Base-by-base conservation (phyloP, 2,888 invertebrate species). In the Drosophila percnosoma region DNA sequence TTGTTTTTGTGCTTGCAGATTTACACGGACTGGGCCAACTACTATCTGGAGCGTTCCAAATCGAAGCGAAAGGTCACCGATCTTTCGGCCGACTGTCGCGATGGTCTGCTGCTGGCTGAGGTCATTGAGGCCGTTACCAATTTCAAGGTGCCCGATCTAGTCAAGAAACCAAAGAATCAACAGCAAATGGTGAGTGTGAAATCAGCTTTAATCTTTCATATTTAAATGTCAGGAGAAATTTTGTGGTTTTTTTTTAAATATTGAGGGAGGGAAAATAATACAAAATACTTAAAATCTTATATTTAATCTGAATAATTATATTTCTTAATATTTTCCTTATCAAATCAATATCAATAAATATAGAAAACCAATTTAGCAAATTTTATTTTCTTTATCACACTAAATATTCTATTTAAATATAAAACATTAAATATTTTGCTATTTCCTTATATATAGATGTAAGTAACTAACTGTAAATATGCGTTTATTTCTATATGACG, bases 21-120 rank as follows among this genome's bases (percentile, higher is more conserved):
- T 91, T 99, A 99, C 94, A 98, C 98, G 66, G 98, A 99, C 94
- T 99, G 99, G 99, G 99, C 98, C 57, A 99, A 99, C 93, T 98
- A 99, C 92, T 99, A 99, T 93, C 94, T 99, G 94, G 98, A 99
- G 93, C 97, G 98, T 91, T 97, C 97, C 68, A 95, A 97, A 80
- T 97, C 97, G 82, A 97, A 97, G 87, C 95, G 96, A 70, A 96
- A 97, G 90, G 98, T 98, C 78, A 94, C 94, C 38, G 97, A 97
- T 91, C 95, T 99, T 76, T 98, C 98, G 77, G 95, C 96, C 64
- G 99, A 99, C 94, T 97, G 99, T 93, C 96, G 97, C 42, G 98
- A 99, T 94, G 98, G 98, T 2, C 95, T 98, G 49, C 95, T 99
- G 54, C 94, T 99, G 75, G 97, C 98, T 5, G 98, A 99, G 93